Conservation (phyloP, 1,140 invertebrate species). For the Ladona fulva region DNA sequence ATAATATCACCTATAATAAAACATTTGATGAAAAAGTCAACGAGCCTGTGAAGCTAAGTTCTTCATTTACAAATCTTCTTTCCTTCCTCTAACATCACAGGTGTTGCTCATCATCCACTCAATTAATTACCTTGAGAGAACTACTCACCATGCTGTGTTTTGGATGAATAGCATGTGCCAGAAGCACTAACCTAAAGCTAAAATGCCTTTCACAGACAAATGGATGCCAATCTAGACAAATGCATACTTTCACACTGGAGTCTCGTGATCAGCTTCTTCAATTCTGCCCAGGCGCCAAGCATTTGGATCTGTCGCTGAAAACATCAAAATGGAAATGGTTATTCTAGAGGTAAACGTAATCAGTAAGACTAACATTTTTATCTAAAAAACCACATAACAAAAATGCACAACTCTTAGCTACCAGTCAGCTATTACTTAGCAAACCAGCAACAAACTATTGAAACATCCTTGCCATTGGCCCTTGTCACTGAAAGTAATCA, state of each 20-base stretch:
- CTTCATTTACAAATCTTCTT: neutral
- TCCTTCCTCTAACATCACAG: neutral
- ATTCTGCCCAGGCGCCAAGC: conserved; percentile 70
- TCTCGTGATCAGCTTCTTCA: conserved; percentile 72
- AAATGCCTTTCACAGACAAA: neutral
- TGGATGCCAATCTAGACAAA: neutral
- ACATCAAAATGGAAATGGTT: conserved; percentile 8
- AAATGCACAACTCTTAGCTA: conserved; percentile 11
- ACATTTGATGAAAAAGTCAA: neutral
- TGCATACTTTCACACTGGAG: conserved; percentile 52
- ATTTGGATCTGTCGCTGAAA: conserved; percentile 60
- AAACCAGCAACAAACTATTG: neutral
- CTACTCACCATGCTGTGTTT: neutral
- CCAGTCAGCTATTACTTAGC: neutral
- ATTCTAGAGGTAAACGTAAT: neutral
- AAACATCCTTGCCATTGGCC: too few relatives aligned
- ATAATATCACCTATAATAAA: conserved; percentile 4
- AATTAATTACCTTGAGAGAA: neutral
- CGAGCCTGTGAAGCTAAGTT: neutral
- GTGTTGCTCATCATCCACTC: neutral
- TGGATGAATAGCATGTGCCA: neutral
- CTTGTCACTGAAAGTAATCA: too few relatives aligned
- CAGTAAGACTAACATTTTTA: neutral
- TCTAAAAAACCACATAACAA: neutral
- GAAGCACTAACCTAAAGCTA: neutral